Conservation (phyloP, 2,113 vertebrate species). For the Spermophilus dauricus region DNA sequence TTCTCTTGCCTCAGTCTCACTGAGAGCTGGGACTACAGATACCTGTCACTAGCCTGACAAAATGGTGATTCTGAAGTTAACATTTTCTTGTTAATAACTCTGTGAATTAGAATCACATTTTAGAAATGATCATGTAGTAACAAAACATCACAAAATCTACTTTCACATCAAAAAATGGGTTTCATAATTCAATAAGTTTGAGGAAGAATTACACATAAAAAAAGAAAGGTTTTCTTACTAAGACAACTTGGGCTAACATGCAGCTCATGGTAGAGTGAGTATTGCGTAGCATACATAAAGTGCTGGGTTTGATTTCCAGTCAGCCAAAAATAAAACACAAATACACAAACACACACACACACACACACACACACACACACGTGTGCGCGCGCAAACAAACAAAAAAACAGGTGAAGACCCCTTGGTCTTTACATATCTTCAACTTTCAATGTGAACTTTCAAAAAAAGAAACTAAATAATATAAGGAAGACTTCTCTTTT, state of each 20-base stretch:
- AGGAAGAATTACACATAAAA: slow-evolving; percentile 29
- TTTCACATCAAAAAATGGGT: neutral
- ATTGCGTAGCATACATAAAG: neutral
- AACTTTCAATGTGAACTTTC: slow-evolving; percentile 28
- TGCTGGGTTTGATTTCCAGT: neutral
- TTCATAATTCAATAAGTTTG: slow-evolving; percentile 29
- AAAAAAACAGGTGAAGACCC: neutral
- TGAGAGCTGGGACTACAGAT: too few species aligned
- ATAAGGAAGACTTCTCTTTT: neutral
- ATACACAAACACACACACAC: neutral
- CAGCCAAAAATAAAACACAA: neutral
- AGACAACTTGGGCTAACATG: neutral
- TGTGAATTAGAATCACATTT: slow-evolving; percentile 36
- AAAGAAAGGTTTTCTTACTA: slow-evolving; percentile 47
- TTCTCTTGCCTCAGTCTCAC: neutral
- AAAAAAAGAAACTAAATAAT: neutral
- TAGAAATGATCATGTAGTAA: neutral
- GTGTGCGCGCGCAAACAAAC: neutral
- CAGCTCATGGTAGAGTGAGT: neutral
- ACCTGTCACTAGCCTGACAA: too few species aligned
- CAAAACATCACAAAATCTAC: neutral
- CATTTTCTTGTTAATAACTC: slow-evolving; percentile 22
- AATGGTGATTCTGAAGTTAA: neutral
- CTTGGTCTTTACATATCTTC: neutral
- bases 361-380: neutral